phyloP scores from a whole-genome alignment of 2,888 invertebrate genomes.

The Folsomia candida region DNA sequence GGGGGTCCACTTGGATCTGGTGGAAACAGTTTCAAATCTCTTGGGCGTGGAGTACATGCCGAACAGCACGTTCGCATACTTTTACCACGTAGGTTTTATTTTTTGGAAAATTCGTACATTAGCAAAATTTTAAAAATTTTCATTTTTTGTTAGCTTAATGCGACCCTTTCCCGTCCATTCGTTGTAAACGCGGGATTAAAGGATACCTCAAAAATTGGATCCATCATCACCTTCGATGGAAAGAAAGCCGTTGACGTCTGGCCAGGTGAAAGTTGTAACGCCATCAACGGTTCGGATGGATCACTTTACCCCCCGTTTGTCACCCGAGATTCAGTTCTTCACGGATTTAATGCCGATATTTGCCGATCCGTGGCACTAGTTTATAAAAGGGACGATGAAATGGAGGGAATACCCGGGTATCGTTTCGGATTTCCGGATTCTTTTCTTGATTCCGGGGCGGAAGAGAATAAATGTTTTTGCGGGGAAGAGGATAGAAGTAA shows the following conservation, averaged over 20 bases:
- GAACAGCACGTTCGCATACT: conserved; percentile 37
- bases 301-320: conserved; percentile 34
- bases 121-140: neutral
- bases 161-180: conserved; percentile 19
- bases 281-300: conserved; percentile 38
- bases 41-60: conserved; percentile 26
- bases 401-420: conserved; percentile 30
- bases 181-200: conserved; percentile 34
- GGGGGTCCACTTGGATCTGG: conserved; percentile 33
- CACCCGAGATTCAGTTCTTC: conserved; percentile 27
- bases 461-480: conserved; percentile 37
- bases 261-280: conserved; percentile 36
- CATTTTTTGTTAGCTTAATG: conserved; percentile 18
- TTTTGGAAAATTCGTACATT: neutral
- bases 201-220: conserved; percentile 27
- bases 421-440: conserved; percentile 21
- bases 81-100: conserved; percentile 35
- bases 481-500: conserved; percentile 23
- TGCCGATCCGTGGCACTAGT: conserved; percentile 32
- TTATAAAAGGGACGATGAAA: conserved; percentile 28
- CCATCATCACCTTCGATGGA: conserved; percentile 30
- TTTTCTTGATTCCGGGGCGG: conserved; percentile 21
- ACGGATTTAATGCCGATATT: conserved; percentile 32
- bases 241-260: conserved; percentile 28
- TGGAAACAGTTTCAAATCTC: conserved; percentile 30